A percentile compares a stretch with the other conserved stretches of the same genome.
These are phyloP conservation scores for Archegozetes longisetosus DNA, from an alignment of 1,140 invertebrate species.

Conservation along the genomic window DNA sequence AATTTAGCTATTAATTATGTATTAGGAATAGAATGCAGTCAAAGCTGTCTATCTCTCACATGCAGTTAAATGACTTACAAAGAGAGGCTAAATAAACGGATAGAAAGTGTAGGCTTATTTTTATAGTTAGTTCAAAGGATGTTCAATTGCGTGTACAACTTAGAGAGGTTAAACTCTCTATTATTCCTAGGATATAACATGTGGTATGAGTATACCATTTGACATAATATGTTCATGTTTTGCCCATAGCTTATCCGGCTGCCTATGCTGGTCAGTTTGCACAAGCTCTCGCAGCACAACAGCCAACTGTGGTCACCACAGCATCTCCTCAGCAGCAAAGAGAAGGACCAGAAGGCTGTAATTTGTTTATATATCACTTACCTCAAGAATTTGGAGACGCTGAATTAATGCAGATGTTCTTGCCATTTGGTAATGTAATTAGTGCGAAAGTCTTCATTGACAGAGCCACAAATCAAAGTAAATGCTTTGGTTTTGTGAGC, in stretches of 20 bases:
- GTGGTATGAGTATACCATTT: too few species aligned
- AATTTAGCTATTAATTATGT: too few species aligned
- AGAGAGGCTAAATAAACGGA: too few species aligned
- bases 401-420: conserved; percentile 82
- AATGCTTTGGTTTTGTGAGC: conserved; percentile 98
- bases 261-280: conserved; percentile 14
- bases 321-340: conserved; percentile 1
- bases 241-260: conserved; percentile 5
- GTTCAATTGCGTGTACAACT: too few species aligned
- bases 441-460: conserved; percentile 98
- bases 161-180: too few species aligned
- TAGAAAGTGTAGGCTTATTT: too few species aligned
- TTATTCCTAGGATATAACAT: too few species aligned
- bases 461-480: conserved; percentile 91
- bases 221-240: too few species aligned
- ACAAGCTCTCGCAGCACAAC: conserved; percentile 11
- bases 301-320: neutral
- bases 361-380: conserved; percentile 20
- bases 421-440: conserved; percentile 87
- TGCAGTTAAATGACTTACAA: too few species aligned
- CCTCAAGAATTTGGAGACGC: conserved; percentile 69
- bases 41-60: neutral
- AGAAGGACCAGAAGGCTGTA: conserved; percentile 15
- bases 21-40: too few species aligned
- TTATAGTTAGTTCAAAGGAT: too few species aligned